phyloP scores from a whole-genome alignment of 2,113 vertebrate species.

The Cebus imitator region DNA sequence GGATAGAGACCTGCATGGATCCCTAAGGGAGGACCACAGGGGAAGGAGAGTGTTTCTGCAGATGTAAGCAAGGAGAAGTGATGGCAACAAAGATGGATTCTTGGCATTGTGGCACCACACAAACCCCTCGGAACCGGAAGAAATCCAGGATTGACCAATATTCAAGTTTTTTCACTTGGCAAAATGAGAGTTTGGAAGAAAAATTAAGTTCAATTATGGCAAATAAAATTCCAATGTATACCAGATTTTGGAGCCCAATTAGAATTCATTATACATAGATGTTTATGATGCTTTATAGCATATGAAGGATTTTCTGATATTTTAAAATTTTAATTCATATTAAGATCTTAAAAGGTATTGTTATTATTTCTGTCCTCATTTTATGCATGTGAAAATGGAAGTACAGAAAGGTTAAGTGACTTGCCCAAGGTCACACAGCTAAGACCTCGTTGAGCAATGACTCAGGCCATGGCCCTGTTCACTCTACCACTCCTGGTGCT shows the following conservation, averaged over 20 bases:
- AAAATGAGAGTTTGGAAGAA: neutral
- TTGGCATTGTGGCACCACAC: neutral
- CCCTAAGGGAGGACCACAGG: neutral
- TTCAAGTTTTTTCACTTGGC: neutral
- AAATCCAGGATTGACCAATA: neutral
- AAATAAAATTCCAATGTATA: neutral
- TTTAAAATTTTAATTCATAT: neutral
- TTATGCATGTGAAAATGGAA: slow-evolving; percentile 11
- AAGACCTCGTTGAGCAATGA: neutral
- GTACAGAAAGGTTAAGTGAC: neutral
- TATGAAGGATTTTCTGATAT: neutral
- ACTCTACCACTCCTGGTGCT: neutral
- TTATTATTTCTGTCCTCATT: neutral
- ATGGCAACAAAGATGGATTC: neutral
- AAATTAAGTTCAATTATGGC: slow-evolving; percentile 25
- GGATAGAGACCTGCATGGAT: neutral
- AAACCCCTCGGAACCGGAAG: neutral
- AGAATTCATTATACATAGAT: neutral
- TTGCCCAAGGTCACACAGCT: neutral
- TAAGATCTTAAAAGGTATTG: neutral
- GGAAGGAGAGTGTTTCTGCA: neutral
- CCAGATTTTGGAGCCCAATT: neutral
- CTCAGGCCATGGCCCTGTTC: neutral
- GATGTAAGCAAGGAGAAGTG: neutral
- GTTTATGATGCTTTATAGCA: neutral